phyloP scores from a whole-genome alignment of 1,140 invertebrate genomes.

The Leptinotarsa texana region DNA sequence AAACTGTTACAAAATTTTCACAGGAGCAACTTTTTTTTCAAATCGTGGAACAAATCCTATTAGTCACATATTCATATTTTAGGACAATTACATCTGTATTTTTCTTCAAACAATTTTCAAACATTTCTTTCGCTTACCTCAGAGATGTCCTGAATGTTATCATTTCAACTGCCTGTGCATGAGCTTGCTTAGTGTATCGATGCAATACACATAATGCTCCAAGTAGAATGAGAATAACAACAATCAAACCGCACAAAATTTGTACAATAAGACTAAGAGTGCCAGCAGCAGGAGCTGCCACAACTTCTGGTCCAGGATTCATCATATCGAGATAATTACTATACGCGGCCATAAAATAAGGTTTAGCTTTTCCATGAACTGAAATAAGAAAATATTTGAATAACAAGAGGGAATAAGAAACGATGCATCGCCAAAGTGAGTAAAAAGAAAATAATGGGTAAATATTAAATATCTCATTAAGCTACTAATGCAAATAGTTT shows the following conservation, averaged over 20 bases:
- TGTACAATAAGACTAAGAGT: conserved; percentile 57
- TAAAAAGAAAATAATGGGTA: no score
- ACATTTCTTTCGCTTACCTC: conserved; percentile 56
- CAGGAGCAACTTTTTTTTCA: no score
- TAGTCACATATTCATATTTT: no score
- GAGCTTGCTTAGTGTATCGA: conserved; percentile 71
- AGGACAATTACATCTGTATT: no score
- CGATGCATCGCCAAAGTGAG: no score
- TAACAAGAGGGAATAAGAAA: not conserved
- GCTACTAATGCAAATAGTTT: no score
- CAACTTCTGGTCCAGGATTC: conserved; percentile 58
- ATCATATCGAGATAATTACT: conserved; percentile 64
- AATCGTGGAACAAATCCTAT: no score
- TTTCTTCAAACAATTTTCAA: no score
- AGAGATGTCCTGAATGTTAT: conserved; percentile 71
- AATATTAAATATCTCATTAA: no score
- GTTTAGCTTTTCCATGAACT: conserved; percentile 41
- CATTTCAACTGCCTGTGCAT: conserved; percentile 76
- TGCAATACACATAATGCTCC: conserved; percentile 72
- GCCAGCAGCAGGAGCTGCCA: conserved; percentile 48
- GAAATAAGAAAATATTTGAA: conserved; percentile 29
- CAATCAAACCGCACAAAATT: conserved; percentile 65
- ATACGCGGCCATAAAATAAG: conserved; percentile 57
- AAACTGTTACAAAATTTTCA: no score
- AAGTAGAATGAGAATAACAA: conserved; percentile 68